These are phyloP conservation scores for Passer montanus DNA, from an alignment of 2,113 vertebrate species.

Conservation along the genomic window DNA sequence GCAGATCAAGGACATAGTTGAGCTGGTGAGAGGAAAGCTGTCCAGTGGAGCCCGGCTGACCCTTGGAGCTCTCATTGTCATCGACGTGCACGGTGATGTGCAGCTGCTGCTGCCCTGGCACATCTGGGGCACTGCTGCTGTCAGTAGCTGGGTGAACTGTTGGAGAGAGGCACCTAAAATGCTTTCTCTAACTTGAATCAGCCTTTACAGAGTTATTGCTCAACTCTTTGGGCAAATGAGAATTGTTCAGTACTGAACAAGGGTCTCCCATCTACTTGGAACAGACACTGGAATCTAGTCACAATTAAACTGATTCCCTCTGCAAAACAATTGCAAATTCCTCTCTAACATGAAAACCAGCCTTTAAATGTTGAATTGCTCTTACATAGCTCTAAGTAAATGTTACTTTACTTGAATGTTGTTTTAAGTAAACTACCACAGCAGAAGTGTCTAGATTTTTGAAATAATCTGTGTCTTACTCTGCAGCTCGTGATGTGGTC, in stretches of 20 bases:
- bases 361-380: neutral
- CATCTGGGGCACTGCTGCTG: neutral
- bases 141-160: accelerated
- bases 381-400: neutral
- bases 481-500: conserved; percentile 88
- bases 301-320: neutral
- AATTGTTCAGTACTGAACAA: neutral
- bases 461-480: neutral
- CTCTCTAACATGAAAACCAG: neutral
- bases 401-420: neutral
- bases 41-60: conserved; percentile 86
- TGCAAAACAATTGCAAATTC: neutral
- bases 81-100: conserved; percentile 88
- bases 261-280: neutral
- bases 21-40: conserved; percentile 89
- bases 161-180: neutral
- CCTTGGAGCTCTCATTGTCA: conserved; percentile 88
- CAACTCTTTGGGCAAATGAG: neutral
- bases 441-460: neutral
- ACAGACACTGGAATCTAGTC: neutral
- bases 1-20: conserved; percentile 88
- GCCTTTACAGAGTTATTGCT: neutral
- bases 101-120: neutral
- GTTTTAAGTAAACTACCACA: neutral
- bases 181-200: neutral